phyloP scores from a whole-genome alignment of 2,797 vertebrate genomes.

The Limnodromus scolopaceus region DNA sequence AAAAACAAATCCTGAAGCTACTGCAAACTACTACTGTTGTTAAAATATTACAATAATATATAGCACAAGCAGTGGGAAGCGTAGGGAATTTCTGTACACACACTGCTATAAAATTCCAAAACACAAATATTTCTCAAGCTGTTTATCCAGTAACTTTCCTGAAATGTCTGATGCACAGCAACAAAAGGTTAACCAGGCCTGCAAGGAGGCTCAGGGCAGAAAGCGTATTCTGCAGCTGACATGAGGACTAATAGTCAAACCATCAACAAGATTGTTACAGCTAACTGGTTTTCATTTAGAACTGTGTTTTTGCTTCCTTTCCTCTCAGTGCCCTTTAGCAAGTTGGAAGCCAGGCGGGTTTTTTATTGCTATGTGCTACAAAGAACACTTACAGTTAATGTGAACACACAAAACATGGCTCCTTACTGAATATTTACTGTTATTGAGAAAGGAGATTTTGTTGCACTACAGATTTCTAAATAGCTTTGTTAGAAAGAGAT shows the following conservation, averaged over 20 bases:
- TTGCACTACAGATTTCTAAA: background rate
- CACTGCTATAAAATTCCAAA: background rate
- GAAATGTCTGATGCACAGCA: background rate
- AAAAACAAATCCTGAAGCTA: background rate
- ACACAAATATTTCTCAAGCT: background rate
- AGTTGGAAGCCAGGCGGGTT: conserved; percentile 21
- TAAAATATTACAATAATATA: background rate
- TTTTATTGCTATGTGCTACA: background rate
- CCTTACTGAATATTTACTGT: conserved; percentile 26
- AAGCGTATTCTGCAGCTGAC: background rate
- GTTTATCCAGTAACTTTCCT: background rate
- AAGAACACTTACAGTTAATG: background rate
- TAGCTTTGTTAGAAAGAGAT: background rate
- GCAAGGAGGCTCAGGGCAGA: conserved; percentile 36
- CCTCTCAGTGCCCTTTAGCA: conserved; percentile 25
- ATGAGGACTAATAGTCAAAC: background rate
- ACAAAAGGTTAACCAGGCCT: conserved; percentile 33
- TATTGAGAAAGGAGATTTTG: background rate
- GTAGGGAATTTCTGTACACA: background rate
- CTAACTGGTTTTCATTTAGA: conserved; percentile 47
- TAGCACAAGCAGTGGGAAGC: background rate
- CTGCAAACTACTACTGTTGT: background rate
- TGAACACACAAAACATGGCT: background rate
- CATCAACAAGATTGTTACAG: conserved; percentile 17
- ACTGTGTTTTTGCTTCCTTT: conserved; percentile 8